phyloP scores from a whole-genome alignment of 2,113 vertebrate species.

The Microcebus lehilahytsara region DNA sequence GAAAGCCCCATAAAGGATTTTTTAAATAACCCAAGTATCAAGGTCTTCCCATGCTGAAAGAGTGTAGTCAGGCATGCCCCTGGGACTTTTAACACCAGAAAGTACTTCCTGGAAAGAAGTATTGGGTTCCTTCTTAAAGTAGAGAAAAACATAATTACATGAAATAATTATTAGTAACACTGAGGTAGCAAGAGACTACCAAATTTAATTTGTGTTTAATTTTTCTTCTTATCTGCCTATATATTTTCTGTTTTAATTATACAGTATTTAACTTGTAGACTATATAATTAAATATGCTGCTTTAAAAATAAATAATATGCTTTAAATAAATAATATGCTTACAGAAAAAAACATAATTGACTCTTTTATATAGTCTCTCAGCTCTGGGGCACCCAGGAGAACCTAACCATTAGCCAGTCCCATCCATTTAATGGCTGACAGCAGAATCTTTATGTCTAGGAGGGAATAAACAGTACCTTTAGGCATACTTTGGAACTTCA shows the following conservation, averaged over 20 bases:
- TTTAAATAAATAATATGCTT: constrained; percentile 1
- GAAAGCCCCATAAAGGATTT: constrained; percentile 27
- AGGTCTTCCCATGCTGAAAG: neutral
- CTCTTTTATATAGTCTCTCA: neutral
- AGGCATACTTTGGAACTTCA: neutral
- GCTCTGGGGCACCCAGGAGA: neutral
- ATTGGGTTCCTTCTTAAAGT: neutral
- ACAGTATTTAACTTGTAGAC: constrained; percentile 40
- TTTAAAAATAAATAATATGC: constrained; percentile 8
- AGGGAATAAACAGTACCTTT: neutral
- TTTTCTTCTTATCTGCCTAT: constrained; percentile 15
- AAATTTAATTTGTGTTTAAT: constrained; percentile 30
- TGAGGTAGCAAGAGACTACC: neutral
- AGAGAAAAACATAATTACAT: constrained; percentile 12
- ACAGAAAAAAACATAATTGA: constrained; percentile 30
- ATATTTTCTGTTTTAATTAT: constrained; percentile 49
- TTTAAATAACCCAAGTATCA: constrained; percentile 29
- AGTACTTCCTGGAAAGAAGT: constrained; percentile 22
- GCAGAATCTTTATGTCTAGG: neutral
- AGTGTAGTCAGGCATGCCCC: constrained; percentile 23
- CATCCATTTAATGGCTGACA: neutral
- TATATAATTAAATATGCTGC: constrained; percentile 22
- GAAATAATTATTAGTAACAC: constrained; percentile 41
- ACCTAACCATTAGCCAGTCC: neutral
- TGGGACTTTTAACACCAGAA: constrained; percentile 33